Evolutionary conservation across 2,113 vertebrate genomes (phyloP), one percentile per base, ranked within the genome.

Genomic region (Parotia lawesii): DNA sequence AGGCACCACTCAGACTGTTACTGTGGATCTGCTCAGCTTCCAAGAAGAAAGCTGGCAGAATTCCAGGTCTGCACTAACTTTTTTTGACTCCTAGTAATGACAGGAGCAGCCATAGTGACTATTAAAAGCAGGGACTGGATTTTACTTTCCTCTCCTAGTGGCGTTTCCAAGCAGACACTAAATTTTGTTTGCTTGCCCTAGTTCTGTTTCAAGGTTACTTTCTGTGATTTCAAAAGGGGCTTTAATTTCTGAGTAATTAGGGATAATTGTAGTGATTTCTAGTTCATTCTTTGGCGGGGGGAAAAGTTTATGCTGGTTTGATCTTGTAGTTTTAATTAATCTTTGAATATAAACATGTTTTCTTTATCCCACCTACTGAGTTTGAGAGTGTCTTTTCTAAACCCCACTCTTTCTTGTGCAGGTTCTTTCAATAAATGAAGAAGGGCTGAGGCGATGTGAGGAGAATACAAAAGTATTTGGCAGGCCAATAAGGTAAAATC

Each of bases 361-460:
- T 28, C 38, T 62, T 76, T 37, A 77, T 89, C 14, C 33, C 11
- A 27, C 48, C 57, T 78, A n/a, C 53, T 45, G 28, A 61, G 17
- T 69, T 77, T 60, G 56, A 69, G 76, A 10, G 31, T 29, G 5
- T 33, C 45, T 71, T 85, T 53, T 89, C 77, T 86, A 42, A 84
- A 28, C 25, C 48, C 7, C 21, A 1, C 27, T 56, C 21, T 88
- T 47, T 91, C 20, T 45, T 37, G 1, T 45, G 27, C 87, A 99
- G 99, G 98, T 99, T 37, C 98, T 99, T 50, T 99, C 99, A 84
- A 98, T 99, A 93, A 99, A 99, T 20, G 99, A 99, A 77, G 99
- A 99, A 93, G 99, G 99, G 53, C 97, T 99, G 90, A 98, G 98
- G 37, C 98, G 98, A 7, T 99, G 99, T 85, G 98, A 99, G 47